Evolutionary conservation across 2,797 vertebrate genomes (phyloP), one percentile per base, ranked within the genome.

Genomic region (Alcedo quadribrachys): DNA sequence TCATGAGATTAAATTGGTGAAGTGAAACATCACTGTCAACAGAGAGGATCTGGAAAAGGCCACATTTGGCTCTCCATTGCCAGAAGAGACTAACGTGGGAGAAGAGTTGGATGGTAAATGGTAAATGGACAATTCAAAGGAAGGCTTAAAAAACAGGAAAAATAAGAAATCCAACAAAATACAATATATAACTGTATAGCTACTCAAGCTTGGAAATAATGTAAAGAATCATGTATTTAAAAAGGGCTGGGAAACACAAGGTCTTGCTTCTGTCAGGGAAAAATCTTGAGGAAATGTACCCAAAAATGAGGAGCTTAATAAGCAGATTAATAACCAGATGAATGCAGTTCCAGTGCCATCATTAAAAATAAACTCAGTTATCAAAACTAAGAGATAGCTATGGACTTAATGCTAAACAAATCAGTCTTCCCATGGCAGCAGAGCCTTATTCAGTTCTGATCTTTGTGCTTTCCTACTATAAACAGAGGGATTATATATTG

Each of bases 1-100:
- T 79, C 5, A 73, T 32, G 58, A 90, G 61, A 93, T 92, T 87
- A 82, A 65, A 89, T 43, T 0, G 0, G 45, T 87, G 78, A 88
- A 94, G 71, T 58, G 50, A 85, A 94, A 50, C 27, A 43, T 78
- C 16, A 17, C 79, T 67, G 71, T 90, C 88, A 93, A 90, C 65
- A 54, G 65, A 45, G 37, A 77, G 25, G 32, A 93, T 93, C 65
- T 90, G 61, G 37, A 82, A 67, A 74, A 93, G 61, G 46, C 78
- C 74, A 30, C 0, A 0, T 81, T 70, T 70, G 82, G 45, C 75
- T 87, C 57, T 65, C 30, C 32, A 66, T 21, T 10, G 2, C 40
- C 32, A 66, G 80, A 85, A 89, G 40, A 76, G 32, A 81, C 25
- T 30, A 33, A 63, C 24, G 19, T 32, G 14, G 42, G 71, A 85